Evolutionary conservation across 2,113 vertebrate species (phyloP).

Genomic region (Menidia beryllina): DNA sequence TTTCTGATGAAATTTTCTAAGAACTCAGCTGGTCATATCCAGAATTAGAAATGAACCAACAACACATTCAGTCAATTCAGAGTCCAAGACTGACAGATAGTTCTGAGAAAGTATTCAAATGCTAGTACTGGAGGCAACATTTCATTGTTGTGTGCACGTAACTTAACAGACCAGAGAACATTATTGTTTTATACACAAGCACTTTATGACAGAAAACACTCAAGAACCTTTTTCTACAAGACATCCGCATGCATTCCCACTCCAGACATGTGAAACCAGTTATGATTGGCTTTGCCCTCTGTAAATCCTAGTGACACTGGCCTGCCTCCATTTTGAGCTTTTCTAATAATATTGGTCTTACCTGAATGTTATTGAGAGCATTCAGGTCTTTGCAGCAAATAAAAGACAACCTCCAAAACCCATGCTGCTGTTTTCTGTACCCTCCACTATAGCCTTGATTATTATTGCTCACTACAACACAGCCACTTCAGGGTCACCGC

Average conservation of each 20-base stretch:
- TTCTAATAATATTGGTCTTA: constrained; percentile 81
- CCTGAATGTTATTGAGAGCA: constrained; percentile 72
- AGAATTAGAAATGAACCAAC: constrained; percentile 30
- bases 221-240: not conserved
- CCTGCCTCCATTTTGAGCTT: constrained; percentile 62
- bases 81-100: constrained; percentile 34
- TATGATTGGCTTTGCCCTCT: constrained; percentile 69
- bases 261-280: constrained; percentile 46
- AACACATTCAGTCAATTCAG: constrained; percentile 10
- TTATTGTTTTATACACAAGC: not conserved
- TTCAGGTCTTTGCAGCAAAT: constrained; percentile 71
- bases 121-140: constrained; percentile 15
- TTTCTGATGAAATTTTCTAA: not conserved
- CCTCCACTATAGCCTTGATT: constrained; percentile 55
- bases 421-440: constrained; percentile 51
- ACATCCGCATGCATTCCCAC: constrained; percentile 14
- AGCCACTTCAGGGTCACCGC: constrained; percentile 56
- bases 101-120: constrained; percentile 44
- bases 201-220: constrained; percentile 13
- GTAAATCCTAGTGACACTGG: constrained; percentile 70
- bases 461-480: constrained; percentile 61
- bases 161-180: constrained; percentile 28
- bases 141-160: constrained; percentile 28
- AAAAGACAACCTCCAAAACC: constrained; percentile 66
- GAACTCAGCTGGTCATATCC: constrained; percentile 10